Evolutionary conservation across 2,113 vertebrate species (phyloP).

Genomic region (Calidris pygmaea): DNA sequence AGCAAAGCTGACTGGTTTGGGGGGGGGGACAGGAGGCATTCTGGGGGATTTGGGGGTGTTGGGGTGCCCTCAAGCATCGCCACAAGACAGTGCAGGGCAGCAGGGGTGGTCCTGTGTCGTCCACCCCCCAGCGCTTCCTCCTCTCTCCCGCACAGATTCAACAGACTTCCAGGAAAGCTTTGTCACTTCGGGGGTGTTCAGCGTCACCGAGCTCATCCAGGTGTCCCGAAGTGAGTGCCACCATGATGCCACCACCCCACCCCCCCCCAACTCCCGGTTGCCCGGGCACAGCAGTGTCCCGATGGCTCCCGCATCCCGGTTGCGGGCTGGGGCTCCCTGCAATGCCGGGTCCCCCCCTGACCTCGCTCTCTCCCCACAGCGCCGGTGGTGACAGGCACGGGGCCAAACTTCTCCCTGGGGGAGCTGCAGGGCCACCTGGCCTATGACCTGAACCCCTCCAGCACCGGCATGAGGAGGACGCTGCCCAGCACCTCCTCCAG

Average conservation of each 20-base stretch:
- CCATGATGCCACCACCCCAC: background rate
- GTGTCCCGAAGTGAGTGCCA: slow-evolving; percentile 93
- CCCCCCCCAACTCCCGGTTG: rapidly evolving
- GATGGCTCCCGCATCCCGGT: no score
- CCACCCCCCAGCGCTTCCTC: background rate
- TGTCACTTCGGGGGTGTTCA: slow-evolving; percentile 96
- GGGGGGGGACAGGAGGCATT: rapidly evolving
- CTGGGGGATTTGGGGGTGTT: background rate
- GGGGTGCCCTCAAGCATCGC: background rate
- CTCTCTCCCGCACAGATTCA: slow-evolving; percentile 78
- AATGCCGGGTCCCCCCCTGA: background rate
- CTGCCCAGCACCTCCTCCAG: slow-evolving; percentile 95
- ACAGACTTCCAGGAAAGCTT: slow-evolving; percentile 97
- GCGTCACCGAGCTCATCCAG: slow-evolving; percentile 96
- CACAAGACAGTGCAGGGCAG: background rate
- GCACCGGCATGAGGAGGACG: slow-evolving; percentile 89
- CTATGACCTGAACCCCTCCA: slow-evolving; percentile 93
- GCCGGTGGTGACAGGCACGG: slow-evolving; percentile 90
- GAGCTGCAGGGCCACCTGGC: slow-evolving; percentile 97
- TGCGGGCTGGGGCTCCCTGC: background rate
- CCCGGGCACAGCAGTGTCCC: rapidly evolving
- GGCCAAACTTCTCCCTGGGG: slow-evolving; percentile 94
- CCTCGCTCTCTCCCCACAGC: slow-evolving; percentile 65
- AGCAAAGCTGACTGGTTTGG: background rate
- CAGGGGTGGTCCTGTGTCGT: background rate